A percentile compares a stretch with the other conserved stretches of the same genome.
Conservation (phyloP, 2,797 vertebrate species). For the Tenualosa thibaudeaui region DNA sequence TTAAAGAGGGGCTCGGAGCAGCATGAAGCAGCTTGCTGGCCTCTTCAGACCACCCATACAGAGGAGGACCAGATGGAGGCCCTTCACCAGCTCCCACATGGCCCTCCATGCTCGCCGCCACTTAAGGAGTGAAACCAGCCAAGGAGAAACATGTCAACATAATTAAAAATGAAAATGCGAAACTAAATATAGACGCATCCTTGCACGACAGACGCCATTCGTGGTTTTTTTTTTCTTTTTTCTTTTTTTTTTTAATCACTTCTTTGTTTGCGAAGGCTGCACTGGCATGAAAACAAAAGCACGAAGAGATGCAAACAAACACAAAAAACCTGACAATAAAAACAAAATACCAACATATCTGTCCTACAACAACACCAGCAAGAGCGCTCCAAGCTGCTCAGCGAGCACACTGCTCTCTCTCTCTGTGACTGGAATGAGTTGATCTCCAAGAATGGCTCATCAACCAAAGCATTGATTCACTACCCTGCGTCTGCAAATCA, state of each 20-base stretch:
- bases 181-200: background rate
- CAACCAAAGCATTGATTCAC: background rate
- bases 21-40: background rate
- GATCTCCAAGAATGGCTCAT: background rate
- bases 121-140: background rate
- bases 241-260: background rate
- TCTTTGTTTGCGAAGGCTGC: background rate
- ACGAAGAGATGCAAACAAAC: background rate
- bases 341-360: background rate
- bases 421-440: background rate
- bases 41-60: background rate
- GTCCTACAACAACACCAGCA: background rate
- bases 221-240: too few relatives aligned
- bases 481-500: background rate
- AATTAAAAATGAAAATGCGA: conserved; percentile 20
- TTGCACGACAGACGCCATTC: background rate
- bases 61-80: conserved; percentile 9
- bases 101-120: background rate
- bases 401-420: background rate
- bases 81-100: background rate
- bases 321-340: background rate
- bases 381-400: background rate
- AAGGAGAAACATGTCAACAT: background rate
- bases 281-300: background rate
- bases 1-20: background rate